Percentiles rank a stretch among this genome's conserved stretches.
Evolutionary conservation across 2,797 vertebrate genomes (phyloP).

Genomic region (Anabacerthia variegaticeps): DNA sequence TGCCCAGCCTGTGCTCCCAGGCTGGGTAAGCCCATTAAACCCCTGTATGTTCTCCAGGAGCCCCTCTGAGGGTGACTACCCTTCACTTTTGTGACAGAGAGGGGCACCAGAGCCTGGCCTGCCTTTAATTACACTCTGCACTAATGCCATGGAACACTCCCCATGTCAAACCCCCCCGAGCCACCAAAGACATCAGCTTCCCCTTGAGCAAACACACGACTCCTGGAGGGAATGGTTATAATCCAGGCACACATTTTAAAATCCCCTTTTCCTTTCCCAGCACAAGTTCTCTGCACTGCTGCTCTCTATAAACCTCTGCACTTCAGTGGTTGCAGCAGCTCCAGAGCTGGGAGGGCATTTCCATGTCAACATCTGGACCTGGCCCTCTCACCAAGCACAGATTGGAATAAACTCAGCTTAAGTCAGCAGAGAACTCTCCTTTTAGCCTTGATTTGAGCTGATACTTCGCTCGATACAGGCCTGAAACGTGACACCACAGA

Average conservation of each 20-base stretch:
- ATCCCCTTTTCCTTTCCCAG: not conserved
- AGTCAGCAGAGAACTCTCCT: not conserved
- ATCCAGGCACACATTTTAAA: slow-evolving; percentile 28
- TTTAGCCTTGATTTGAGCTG: not conserved
- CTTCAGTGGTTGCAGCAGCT: not conserved
- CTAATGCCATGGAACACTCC: slow-evolving; percentile 19
- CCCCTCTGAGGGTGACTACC: slow-evolving; percentile 12
- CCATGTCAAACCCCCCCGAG: not conserved
- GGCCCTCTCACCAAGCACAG: not conserved
- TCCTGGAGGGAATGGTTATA: slow-evolving; percentile 21
- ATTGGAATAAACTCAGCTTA: not conserved
- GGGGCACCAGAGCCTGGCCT: slow-evolving; percentile 29
- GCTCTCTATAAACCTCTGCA: not conserved
- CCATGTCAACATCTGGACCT: fast-evolving
- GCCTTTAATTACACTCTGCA: slow-evolving; percentile 64
- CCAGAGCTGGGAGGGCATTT: not conserved
- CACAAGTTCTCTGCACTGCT: not conserved
- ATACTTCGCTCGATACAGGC: not conserved
- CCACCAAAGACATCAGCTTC: slow-evolving; percentile 49
- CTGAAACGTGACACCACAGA: not conserved
- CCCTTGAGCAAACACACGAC: slow-evolving; percentile 36
- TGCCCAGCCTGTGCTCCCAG: not conserved
- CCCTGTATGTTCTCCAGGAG: slow-evolving; percentile 12
- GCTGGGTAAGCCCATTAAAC: slow-evolving; percentile 10
- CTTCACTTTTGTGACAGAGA: slow-evolving; percentile 43